phyloP scores from a whole-genome alignment of 2,888 invertebrate genomes.

The Sipha maydis region DNA sequence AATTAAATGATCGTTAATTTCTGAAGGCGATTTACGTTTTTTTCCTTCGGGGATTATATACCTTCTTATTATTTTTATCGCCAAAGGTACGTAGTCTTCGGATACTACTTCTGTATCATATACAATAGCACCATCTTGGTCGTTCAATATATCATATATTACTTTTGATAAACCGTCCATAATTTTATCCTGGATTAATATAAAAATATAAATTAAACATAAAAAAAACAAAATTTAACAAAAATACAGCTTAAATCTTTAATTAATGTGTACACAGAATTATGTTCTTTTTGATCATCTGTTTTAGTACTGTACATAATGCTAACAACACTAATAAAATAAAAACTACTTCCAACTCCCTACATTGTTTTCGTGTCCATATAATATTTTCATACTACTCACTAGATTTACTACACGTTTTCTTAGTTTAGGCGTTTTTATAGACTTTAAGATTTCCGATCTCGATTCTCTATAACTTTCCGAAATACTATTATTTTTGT shows the following conservation, averaged over 20 bases:
- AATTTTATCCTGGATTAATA: conserved; percentile 41
- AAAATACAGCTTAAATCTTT: too few relatives aligned
- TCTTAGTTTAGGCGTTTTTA: background rate
- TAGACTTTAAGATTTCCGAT: background rate
- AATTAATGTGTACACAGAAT: too few relatives aligned
- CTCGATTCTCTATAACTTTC: background rate
- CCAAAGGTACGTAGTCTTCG: conserved; percentile 27
- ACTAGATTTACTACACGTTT: background rate
- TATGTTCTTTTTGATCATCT: too few relatives aligned
- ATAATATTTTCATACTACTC: background rate
- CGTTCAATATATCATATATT: conserved; percentile 21
- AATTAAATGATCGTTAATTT: conserved; percentile 28
- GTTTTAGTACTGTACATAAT: too few relatives aligned
- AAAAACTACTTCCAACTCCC: too few relatives aligned
- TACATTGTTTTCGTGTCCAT: too few relatives aligned
- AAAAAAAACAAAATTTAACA: too few relatives aligned
- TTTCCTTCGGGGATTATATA: conserved; percentile 20
- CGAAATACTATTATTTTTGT: conserved; percentile 4
- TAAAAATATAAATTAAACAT: background rate
- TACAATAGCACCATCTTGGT: background rate
- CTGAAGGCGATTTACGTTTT: background rate
- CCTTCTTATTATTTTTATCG: conserved; percentile 47
- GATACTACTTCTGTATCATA: conserved; percentile 8
- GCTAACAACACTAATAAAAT: too few relatives aligned
- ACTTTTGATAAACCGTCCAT: conserved; percentile 27